Evolutionary conservation across 2,888 invertebrate genomes (phyloP).

Genomic region (Acronicta psi): DNA sequence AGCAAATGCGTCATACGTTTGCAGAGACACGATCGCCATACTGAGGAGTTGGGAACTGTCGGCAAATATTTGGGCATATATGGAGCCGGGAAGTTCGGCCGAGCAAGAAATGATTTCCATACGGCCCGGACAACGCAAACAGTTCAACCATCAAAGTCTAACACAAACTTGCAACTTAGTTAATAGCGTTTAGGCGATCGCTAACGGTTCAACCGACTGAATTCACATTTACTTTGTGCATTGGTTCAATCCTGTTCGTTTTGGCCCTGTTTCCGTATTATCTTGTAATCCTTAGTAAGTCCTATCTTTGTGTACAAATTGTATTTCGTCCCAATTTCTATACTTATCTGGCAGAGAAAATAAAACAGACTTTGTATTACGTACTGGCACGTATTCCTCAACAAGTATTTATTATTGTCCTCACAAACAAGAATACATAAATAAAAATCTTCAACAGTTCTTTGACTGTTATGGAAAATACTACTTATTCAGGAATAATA

Average conservation of each 20-base stretch:
- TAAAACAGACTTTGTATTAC: conserved; percentile 11
- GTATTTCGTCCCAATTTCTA: conserved; percentile 9
- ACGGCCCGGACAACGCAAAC: conserved; percentile 79
- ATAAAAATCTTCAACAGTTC: conserved; percentile 24
- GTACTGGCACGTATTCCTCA: conserved; percentile 6
- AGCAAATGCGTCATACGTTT: conserved; percentile 71
- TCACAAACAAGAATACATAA: conserved; percentile 17
- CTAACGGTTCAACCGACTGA: conserved; percentile 68
- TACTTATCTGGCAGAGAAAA: conserved; percentile 1
- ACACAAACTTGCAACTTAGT: conserved; percentile 84
- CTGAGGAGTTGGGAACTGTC: conserved; percentile 75
- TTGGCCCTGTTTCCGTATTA: conserved; percentile 33
- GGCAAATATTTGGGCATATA: conserved; percentile 84
- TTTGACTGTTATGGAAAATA: too few relatives aligned
- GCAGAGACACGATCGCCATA: conserved; percentile 78
- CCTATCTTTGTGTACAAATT: conserved; percentile 13
- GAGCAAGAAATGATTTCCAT: conserved; percentile 87
- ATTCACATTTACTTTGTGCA: conserved; percentile 68
- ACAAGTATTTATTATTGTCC: neutral
- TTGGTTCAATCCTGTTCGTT: conserved; percentile 51
- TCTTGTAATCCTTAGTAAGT: conserved; percentile 17
- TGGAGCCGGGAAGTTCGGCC: conserved; percentile 79
- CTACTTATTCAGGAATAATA: too few relatives aligned
- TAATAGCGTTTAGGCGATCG: conserved; percentile 84
- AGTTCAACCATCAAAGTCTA: conserved; percentile 83